Base-by-base conservation (phyloP, 2,797 vertebrate species). In the Pipistrellus pygmaeus region DNA sequence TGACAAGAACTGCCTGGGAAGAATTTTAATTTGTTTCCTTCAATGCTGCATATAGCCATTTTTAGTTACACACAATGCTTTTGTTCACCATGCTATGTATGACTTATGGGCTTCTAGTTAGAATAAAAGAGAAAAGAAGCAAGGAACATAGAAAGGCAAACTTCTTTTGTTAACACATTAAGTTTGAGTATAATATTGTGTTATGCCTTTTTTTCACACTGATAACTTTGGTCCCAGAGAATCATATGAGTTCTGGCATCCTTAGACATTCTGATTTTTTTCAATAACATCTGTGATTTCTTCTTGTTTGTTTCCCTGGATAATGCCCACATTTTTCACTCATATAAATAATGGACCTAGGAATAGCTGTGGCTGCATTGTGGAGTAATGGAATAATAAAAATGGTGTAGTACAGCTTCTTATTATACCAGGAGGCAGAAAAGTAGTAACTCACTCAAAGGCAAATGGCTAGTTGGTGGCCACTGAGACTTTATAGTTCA, bases 261-360 rank as follows among this genome's bases (percentile, higher is more conserved):
- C 2, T 92, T 78, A 78, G 76, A 71, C 4, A 87, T 86, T 76
- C 60, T 78, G 41, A 81, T 15, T 62, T 93, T 93, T 60, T 13
- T 17, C 2, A 81, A 27, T 44, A 41, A 69, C 71, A 27, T 41
- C 23, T 86, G 41, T 27, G 6, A 75, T 94, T 87, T 44, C 7
- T 89, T 73, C 7, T 69, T 82, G 11, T 48, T 8, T 90, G 14
- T 78, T 69, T 1, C 38, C 15, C 2, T 80, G 21, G 30, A 60
- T 51, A 90, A 85, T 30, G 8, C 13, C 17, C 44, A 62, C 18
- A 64, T 8, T 6, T 83, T 75, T 88, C 21, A 55, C 2, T 91
- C 38, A 15, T 15, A 23, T 68, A 75, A 77, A n/a, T 85, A 82
- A 64, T 64, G 5, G 3, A 35, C 1, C 1, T 64, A 64, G 1